These are phyloP conservation scores for Meloidogyne floridensis DNA, from an alignment of 1,140 invertebrate genomes.

Conservation along the genomic window DNA sequence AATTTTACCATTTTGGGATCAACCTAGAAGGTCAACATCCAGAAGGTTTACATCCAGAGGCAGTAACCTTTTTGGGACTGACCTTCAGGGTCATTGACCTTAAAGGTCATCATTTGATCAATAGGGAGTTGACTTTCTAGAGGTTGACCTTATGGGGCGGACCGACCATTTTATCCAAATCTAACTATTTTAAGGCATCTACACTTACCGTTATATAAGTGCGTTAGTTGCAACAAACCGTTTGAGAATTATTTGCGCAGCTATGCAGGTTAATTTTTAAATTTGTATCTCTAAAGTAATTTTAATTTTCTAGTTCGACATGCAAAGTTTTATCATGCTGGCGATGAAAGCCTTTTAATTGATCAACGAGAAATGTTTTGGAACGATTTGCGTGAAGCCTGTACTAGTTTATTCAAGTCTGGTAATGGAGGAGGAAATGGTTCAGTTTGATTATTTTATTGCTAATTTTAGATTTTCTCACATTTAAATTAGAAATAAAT, in stretches of 20 bases:
- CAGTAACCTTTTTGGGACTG: no score
- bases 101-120: no score
- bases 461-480: background rate
- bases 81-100: no score
- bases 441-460: background rate
- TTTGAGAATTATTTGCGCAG: constrained; percentile 32
- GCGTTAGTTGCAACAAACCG: constrained; percentile 28
- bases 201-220: constrained; percentile 27
- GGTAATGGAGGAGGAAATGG: background rate
- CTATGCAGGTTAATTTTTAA: constrained; percentile 18
- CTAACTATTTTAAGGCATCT: constrained; percentile 21
- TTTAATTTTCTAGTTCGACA: constrained; percentile 12
- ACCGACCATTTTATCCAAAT: no score
- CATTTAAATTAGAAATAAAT: background rate
- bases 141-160: no score
- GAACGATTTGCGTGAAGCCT: constrained; percentile 22
- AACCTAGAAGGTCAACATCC: no score
- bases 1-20: no score
- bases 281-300: background rate
- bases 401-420: constrained; percentile 18
- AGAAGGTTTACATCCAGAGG: no score
- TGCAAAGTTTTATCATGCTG: constrained; percentile 31
- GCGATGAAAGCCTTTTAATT: constrained; percentile 26
- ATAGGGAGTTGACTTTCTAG: no score
- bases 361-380: constrained; percentile 29